Percentiles rank a stretch among this genome's conserved stretches.
Evolutionary conservation across 2,113 vertebrate species (phyloP).

Genomic region (Gobio gobio): DNA sequence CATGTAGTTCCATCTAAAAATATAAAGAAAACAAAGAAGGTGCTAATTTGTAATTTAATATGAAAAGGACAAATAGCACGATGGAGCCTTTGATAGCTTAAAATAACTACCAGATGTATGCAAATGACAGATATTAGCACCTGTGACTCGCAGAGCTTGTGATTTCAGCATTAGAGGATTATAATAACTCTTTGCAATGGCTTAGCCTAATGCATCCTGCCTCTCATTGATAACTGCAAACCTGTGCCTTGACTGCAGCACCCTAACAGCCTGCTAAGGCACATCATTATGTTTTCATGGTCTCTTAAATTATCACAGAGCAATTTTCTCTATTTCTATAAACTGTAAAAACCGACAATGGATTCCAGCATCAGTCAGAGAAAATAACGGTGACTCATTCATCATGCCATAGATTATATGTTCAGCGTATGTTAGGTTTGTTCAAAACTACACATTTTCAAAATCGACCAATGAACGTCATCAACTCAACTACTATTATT

Average conservation of each 20-base stretch:
- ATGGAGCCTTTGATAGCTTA: slow-evolving; percentile 23
- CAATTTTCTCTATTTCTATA: slow-evolving; percentile 26
- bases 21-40: neutral
- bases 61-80: slow-evolving; percentile 8
- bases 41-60: neutral
- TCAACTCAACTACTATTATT: neutral
- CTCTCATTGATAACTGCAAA: slow-evolving; percentile 26
- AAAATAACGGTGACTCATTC: neutral
- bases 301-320: slow-evolving; percentile 23
- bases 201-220: neutral
- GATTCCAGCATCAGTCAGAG: neutral
- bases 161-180: slow-evolving; percentile 24
- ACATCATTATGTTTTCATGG: slow-evolving; percentile 40
- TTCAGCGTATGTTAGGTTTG: neutral
- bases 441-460: neutral
- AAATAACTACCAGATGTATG: slow-evolving; percentile 27
- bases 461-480: neutral
- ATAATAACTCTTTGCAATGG: slow-evolving; percentile 25
- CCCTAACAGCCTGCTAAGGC: slow-evolving; percentile 23
- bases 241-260: slow-evolving; percentile 33
- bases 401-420: neutral
- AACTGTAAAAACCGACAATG: slow-evolving; percentile 27
- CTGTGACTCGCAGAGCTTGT: slow-evolving; percentile 17
- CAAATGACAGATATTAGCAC: slow-evolving; percentile 22
- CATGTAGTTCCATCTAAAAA: neutral